These are phyloP conservation scores for Cephus runcator DNA, from an alignment of 2,888 invertebrate genomes.

Conservation along the genomic window DNA sequence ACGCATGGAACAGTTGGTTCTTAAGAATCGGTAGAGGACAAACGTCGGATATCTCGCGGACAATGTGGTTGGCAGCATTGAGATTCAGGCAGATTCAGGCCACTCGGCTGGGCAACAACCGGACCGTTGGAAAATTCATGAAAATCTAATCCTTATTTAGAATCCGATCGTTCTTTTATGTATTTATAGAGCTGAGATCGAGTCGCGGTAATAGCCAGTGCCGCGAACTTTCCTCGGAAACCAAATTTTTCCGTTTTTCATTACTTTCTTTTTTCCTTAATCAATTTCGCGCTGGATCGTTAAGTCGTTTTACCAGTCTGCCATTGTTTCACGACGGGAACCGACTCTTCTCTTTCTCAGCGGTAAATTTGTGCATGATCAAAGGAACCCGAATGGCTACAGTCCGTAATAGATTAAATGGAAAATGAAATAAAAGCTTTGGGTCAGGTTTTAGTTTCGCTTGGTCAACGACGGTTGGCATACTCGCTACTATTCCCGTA, in stretches of 20 bases:
- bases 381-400: background rate
- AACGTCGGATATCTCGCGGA: background rate
- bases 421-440: conserved; percentile 7
- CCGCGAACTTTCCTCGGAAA: background rate
- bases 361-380: background rate
- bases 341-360: background rate
- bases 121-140: conserved; percentile 45
- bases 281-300: background rate
- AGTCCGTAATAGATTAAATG: background rate
- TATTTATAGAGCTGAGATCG: background rate
- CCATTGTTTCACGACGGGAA: background rate
- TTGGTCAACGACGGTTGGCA: conserved; percentile 22
- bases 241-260: background rate
- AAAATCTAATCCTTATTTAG: conserved; percentile 36
- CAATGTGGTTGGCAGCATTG: background rate
- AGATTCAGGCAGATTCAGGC: conserved; percentile 20
- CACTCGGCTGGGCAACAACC: conserved; percentile 24
- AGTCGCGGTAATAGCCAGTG: background rate
- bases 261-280: background rate
- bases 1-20: background rate
- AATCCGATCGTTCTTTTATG: background rate
- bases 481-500: background rate
- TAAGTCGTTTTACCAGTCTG: background rate
- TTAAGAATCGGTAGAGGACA: background rate
- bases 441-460: conserved; percentile 29